Evolutionary conservation across 2,113 vertebrate genomes (phyloP), one percentile per base, ranked within the genome.

Genomic region (Lycaon pictus): DNA sequence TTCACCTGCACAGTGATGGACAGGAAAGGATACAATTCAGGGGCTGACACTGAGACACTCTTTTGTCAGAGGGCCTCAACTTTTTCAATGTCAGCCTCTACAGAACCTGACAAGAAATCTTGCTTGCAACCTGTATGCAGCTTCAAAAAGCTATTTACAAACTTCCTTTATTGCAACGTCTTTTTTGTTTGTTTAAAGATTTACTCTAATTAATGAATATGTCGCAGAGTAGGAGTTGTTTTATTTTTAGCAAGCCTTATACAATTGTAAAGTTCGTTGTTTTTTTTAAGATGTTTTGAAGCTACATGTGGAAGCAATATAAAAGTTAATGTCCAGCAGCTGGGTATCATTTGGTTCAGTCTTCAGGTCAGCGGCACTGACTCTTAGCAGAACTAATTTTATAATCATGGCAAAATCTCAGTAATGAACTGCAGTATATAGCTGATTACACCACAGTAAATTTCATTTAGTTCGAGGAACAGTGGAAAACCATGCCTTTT

Each of bases 1-100:
- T 99, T 99, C 99, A 99, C 99, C 99, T 99, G 99, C 99, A 99
- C 98, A 99, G 99, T 99, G 99, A 99, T 98, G 98, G 99, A 99
- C 99, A 99, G 99, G 99, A 99, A 99, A 99, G 99, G 99, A 99
- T 99, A 99, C 99, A 98, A 95, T 99, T 98, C 99, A 99, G 99
- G 99, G 98, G 96, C 99, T 99, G 99, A 99, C 99, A 99, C 99
- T 93, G 98, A 99, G 98, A 99, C 98, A 99, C 99, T 99, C 98
- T 98, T 99, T 99, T 99, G 98, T 98, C 98, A 98, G 98, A 98
- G 97, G 98, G 98, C 96, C 98, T 98, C 99, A 99, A 98, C 99
- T 99, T 99, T 99, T 99, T 99, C 99, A 99, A 98, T 99, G 99
- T 99, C 99, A 99, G 98, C 98, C 67, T 76, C 93, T 95, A 98